Evolutionary conservation across 2,888 invertebrate genomes (phyloP).

Genomic region (Plagodis dolabraria): DNA sequence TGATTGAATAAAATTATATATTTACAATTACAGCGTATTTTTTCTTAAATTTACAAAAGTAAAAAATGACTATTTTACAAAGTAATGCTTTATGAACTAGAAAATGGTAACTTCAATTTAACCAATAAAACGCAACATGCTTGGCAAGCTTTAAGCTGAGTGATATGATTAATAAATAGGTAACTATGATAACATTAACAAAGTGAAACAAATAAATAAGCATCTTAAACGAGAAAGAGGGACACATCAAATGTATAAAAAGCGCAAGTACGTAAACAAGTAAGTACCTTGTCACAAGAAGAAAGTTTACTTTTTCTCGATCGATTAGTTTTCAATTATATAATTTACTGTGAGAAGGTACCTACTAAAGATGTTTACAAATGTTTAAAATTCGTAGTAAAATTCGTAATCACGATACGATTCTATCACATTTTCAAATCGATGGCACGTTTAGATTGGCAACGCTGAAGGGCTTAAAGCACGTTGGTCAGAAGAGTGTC

Average conservation of each 20-base stretch:
- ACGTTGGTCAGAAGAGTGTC: conserved; percentile 87
- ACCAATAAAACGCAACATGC: conserved; percentile 54
- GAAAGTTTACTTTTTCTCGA: conserved; percentile 1
- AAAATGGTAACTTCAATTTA: conserved; percentile 73
- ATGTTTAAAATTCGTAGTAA: conserved; percentile 20
- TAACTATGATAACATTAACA: conserved; percentile 81
- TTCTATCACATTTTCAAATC: conserved; percentile 75
- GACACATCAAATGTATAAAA: conserved; percentile 58
- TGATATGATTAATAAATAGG: conserved; percentile 73
- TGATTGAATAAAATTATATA: conserved; percentile 78
- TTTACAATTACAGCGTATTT: conserved; percentile 75
- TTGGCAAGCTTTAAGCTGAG: conserved; percentile 63
- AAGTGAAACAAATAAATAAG: conserved; percentile 77
- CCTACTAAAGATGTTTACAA: conserved; percentile 36
- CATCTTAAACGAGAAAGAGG: conserved; percentile 64
- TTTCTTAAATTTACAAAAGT: conserved; percentile 72
- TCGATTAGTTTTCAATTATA: background rate
- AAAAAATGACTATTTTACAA: conserved; percentile 73
- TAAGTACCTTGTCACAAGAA: conserved; percentile 3
- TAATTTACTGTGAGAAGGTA: conserved; percentile 30
- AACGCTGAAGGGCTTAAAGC: conserved; percentile 56
- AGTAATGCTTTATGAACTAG: conserved; percentile 71
- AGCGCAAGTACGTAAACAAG: conserved; percentile 20
- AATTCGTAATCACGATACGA: conserved; percentile 61
- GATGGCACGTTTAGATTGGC: conserved; percentile 75